Conservation (phyloP, 2,113 vertebrate genomes). For the Microcebus ravelobensis region DNA sequence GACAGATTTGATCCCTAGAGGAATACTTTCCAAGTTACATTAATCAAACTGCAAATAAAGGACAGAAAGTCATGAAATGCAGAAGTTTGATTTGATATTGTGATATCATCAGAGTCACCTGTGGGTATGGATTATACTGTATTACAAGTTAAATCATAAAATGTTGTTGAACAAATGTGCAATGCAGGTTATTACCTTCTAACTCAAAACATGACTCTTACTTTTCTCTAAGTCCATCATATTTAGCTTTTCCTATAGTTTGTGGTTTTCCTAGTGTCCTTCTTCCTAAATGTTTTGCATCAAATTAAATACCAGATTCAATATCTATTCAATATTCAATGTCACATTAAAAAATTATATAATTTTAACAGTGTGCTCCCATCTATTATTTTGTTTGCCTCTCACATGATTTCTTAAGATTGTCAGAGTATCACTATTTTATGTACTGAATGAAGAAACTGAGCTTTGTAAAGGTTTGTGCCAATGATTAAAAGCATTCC, state of each 20-base stretch:
- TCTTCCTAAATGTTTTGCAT: not conserved
- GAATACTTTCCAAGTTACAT: not conserved
- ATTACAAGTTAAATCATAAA: not conserved
- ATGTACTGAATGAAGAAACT: not conserved
- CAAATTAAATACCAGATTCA: not conserved
- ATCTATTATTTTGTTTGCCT: not conserved
- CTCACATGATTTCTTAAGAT: not conserved
- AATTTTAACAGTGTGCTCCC: not conserved
- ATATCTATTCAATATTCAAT: not conserved
- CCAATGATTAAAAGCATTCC: not conserved
- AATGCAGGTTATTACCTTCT: not conserved
- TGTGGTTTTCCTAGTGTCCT: not conserved
- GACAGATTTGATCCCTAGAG: not conserved
- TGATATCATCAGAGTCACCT: not conserved
- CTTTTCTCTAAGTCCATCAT: not conserved
- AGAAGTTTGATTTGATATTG: not conserved
- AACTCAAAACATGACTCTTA: not conserved
- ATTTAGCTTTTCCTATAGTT: not conserved
- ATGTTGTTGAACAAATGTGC: not conserved
- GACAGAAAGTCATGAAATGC: not conserved
- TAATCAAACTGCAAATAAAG: slow-evolving; percentile 43
- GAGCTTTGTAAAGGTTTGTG: not conserved
- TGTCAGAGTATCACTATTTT: not conserved
- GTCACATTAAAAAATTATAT: not conserved
- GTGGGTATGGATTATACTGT: not conserved